Base-by-base conservation (phyloP, 2,797 vertebrate species). In the Arrhamphus sclerolepis region DNA sequence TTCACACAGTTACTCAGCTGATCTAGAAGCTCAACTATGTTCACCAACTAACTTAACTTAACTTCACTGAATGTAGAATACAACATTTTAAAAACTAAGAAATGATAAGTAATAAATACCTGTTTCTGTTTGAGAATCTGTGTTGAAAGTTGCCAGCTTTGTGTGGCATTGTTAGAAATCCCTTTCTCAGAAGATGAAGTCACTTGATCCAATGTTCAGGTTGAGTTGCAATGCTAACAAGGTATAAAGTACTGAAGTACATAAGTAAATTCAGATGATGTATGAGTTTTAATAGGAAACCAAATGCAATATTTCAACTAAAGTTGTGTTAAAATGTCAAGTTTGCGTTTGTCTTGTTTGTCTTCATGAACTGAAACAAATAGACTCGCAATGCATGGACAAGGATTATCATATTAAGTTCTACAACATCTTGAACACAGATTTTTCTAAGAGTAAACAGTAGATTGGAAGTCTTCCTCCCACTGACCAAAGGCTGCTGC, bases 401-500 rank as follows among this genome's bases (percentile, higher is more conserved):
- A 39, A 9, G 10, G 18, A 58, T 13, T 52, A 21, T 63, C 46
- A 31, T 75, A 17, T 39, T 46, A 29, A 46, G 34, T n/a, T 2
- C 59, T 20, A 34, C 34, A 56, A 38, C 58, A 26, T 52, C 48
- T 57, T 40, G 19, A 59, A 59, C 60, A 21, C 64, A 57, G 18
- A 56, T 40, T 31, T 38, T 31, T 29, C 2, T 44, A 43, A 72
- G 65, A 47, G 54, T 56, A 73, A 78, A 80, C 75, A 77, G 18
- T 22, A 56, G 44, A 66, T 3, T 40, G 26, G 9, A 17, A 28
- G 42, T 28, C 54, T 53, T 57, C 67, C 49, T 63, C 39, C 60
- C 47, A 40, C 28, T 65, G 61, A 78, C 61, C 66, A 66, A 61
- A 66, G 54, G 55, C 53, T 70, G 49, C 68, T 50, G 69, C 81